These are phyloP conservation scores for Lagocephalus sceleratus DNA, from an alignment of 2,797 vertebrate genomes.

Conservation along the genomic window DNA sequence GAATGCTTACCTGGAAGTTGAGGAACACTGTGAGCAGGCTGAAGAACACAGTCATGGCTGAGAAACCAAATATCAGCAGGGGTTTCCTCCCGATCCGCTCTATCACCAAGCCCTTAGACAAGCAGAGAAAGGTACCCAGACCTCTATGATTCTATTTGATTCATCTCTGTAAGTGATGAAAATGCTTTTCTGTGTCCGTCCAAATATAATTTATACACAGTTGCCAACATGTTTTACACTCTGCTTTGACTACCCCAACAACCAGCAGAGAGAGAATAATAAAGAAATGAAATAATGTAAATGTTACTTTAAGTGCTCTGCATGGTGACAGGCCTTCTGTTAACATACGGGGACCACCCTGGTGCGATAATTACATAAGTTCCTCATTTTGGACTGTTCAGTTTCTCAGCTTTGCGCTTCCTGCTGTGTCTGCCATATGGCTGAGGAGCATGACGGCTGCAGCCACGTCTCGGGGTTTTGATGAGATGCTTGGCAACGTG, in stretches of 20 bases:
- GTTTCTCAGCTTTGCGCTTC: slow-evolving; percentile 1
- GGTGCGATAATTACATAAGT: slow-evolving; percentile 4
- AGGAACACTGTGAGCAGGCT: slow-evolving; percentile 85
- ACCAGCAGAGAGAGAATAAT: too few species aligned
- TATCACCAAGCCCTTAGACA: slow-evolving; percentile 84
- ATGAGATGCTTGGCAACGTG: background rate
- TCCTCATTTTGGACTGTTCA: background rate
- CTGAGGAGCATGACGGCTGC: background rate
- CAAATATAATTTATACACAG: too few species aligned
- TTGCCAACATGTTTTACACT: too few species aligned
- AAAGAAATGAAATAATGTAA: too few species aligned
- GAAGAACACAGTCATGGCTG: slow-evolving; percentile 86
- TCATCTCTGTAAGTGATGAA: too few species aligned
- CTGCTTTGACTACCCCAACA: too few species aligned
- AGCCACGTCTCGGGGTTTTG: too few species aligned
- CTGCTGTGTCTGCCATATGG: background rate
- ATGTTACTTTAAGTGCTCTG: too few species aligned
- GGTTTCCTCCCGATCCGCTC: slow-evolving; percentile 85
- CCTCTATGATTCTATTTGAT: too few species aligned
- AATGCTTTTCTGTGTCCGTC: too few species aligned
- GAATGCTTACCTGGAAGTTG: slow-evolving; percentile 82
- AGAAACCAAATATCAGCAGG: slow-evolving; percentile 90
- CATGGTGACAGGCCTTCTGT: background rate
- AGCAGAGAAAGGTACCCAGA: background rate
- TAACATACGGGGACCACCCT: slow-evolving; percentile 2